Evolutionary conservation across 2,797 vertebrate genomes (phyloP).

Genomic region (Rhinophrynus dorsalis): DNA sequence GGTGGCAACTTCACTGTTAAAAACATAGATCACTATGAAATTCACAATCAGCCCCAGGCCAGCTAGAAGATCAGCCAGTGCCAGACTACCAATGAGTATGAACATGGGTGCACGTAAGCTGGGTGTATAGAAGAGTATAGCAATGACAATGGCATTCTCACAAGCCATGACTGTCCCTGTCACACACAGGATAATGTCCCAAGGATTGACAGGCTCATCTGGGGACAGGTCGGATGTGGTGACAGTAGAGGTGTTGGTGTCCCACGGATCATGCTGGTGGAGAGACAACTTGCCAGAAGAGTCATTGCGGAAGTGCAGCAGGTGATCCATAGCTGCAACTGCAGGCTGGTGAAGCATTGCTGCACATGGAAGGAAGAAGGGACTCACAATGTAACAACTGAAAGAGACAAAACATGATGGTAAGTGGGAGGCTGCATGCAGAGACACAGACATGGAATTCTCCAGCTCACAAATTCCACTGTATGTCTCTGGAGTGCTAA

Average conservation of each 20-base stretch:
- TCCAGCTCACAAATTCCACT: background rate
- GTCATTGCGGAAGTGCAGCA: conserved; percentile 62
- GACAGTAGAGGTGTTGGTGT: conserved; percentile 55
- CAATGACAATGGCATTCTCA: conserved; percentile 87
- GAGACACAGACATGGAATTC: background rate
- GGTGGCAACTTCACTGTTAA: conserved; percentile 74
- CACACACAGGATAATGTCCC: conserved; percentile 86
- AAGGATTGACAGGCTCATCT: conserved; percentile 74
- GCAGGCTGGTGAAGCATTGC: conserved; percentile 80
- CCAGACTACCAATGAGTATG: conserved; percentile 84
- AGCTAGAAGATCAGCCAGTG: conserved; percentile 81
- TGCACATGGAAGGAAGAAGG: conserved; percentile 48
- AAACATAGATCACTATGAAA: conserved; percentile 79
- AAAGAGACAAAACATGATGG: conserved; percentile 11
- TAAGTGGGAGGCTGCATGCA: background rate
- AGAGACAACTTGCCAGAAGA: conserved; percentile 49
- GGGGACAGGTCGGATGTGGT: conserved; percentile 51
- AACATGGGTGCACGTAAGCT: conserved; percentile 82
- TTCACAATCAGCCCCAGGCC: conserved; percentile 85
- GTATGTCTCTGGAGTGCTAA: background rate
- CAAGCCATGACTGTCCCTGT: conserved; percentile 86
- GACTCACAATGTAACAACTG: conserved; percentile 1
- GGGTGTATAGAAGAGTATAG: conserved; percentile 83
- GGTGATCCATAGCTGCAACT: conserved; percentile 69
- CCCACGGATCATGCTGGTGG: conserved; percentile 39